phyloP scores from a whole-genome alignment of 2,113 vertebrate genomes.

The Eurypyga helias region DNA sequence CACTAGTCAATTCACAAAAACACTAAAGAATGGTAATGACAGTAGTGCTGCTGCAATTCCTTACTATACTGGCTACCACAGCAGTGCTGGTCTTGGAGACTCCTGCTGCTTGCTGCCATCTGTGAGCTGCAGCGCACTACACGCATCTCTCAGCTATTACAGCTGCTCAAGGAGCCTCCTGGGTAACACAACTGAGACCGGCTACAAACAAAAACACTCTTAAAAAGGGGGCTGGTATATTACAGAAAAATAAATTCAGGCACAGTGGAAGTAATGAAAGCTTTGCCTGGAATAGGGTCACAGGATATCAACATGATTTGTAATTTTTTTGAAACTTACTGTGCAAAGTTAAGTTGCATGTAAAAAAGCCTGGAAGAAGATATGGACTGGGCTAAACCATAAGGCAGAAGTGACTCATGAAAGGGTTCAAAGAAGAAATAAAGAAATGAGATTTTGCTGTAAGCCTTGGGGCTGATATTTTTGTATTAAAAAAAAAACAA shows the following conservation, averaged over 20 bases:
- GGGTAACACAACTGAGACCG: fast-evolving
- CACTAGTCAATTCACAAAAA: background rate
- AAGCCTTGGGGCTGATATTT: background rate
- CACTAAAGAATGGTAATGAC: background rate
- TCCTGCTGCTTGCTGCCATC: background rate
- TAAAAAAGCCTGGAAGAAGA: background rate
- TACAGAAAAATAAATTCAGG: background rate
- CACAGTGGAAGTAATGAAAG: background rate
- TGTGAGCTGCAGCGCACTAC: background rate
- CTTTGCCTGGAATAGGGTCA: background rate
- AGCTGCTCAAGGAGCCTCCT: background rate
- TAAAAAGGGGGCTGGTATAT: background rate
- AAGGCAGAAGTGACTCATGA: background rate
- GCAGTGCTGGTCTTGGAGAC: background rate
- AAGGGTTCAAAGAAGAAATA: background rate
- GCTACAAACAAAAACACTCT: background rate
- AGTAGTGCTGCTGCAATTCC: background rate
- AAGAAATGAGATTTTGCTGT: background rate
- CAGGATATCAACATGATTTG: fast-evolving
- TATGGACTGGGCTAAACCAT: background rate
- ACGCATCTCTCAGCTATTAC: background rate
- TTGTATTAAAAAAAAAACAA: background rate
- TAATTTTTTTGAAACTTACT: background rate
- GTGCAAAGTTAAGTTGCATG: background rate
- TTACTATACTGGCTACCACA: background rate